A percentile compares a stretch with the other conserved stretches of the same genome.
Conservation (phyloP, 2,797 vertebrate species). For the Martes flavigula region DNA sequence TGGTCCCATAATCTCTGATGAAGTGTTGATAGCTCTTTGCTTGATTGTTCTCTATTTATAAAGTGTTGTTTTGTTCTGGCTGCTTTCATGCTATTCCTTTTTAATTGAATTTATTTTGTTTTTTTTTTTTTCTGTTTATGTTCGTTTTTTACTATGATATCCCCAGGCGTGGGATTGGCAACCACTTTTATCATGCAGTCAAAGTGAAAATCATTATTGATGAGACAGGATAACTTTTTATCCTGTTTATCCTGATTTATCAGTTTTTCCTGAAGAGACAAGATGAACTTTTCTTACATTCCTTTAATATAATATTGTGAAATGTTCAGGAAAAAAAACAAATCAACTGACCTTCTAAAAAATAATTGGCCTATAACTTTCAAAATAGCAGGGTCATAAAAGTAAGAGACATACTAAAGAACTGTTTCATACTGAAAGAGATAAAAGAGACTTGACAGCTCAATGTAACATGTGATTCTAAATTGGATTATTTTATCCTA, state of each 20-base stretch:
- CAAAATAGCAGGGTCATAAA: background rate
- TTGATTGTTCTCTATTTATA: background rate
- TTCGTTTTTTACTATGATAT: background rate
- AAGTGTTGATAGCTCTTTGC: background rate
- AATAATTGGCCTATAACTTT: background rate
- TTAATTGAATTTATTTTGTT: background rate
- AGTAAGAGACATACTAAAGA: background rate
- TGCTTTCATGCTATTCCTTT: background rate
- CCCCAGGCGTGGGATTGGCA: too few species aligned
- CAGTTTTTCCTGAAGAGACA: too few species aligned
- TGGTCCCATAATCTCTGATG: background rate
- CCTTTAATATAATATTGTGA: background rate
- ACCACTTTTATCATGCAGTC: background rate
- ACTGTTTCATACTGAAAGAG: background rate
- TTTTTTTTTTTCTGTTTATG: background rate
- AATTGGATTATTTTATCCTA: background rate
- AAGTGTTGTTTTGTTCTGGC: background rate
- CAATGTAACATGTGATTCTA: fast-evolving
- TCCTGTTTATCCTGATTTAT: too few species aligned
- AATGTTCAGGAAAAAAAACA: background rate
- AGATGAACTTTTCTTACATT: background rate
- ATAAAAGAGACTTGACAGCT: background rate
- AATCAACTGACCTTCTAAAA: background rate
- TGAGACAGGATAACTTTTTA: background rate
- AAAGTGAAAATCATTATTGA: background rate